Conservation (phyloP, 2,888 invertebrate species). For the Macroteleia sp. region DNA sequence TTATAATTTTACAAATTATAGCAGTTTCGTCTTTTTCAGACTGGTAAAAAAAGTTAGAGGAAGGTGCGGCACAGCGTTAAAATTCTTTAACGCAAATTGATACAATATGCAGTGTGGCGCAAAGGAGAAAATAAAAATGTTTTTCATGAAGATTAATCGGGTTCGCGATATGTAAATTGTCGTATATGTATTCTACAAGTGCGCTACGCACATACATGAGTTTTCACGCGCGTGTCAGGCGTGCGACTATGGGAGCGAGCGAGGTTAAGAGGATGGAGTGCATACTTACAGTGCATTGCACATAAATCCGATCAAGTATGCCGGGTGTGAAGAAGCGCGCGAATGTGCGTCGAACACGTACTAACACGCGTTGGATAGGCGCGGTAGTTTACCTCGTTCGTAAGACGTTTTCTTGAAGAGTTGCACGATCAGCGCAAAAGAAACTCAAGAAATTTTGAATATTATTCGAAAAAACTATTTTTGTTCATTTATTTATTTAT, state of each 20-base stretch:
- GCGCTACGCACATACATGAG: constrained; percentile 59
- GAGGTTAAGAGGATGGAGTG: constrained; percentile 65
- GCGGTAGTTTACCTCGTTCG: constrained; percentile 74
- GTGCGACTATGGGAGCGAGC: constrained; percentile 59
- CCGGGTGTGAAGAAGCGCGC: constrained; percentile 74
- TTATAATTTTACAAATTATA: too few relatives aligned
- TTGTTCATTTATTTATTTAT: too few relatives aligned
- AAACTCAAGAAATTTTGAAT: too few relatives aligned
- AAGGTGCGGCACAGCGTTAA: constrained; percentile 36
- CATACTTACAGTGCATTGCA: constrained; percentile 74
- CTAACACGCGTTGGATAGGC: constrained; percentile 73
- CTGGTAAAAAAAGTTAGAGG: constrained; percentile 5
- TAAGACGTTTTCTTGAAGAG: constrained; percentile 69
- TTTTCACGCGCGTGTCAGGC: constrained; percentile 65
- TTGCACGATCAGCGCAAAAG: constrained; percentile 43
- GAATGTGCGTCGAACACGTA: constrained; percentile 70
- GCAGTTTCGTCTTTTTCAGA: too few relatives aligned
- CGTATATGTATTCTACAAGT: constrained; percentile 51
- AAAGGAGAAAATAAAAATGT: constrained; percentile 54
- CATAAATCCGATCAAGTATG: constrained; percentile 77
- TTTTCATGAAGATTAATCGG: constrained; percentile 59
- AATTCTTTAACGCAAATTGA: constrained; percentile 48
- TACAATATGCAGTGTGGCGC: constrained; percentile 43
- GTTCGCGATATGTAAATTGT: constrained; percentile 41
- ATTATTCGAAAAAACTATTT: too few relatives aligned